Evolutionary conservation across 2,888 invertebrate species (phyloP), one percentile per base, ranked within the genome.

Genomic region (Perizoma flavofasciatum): DNA sequence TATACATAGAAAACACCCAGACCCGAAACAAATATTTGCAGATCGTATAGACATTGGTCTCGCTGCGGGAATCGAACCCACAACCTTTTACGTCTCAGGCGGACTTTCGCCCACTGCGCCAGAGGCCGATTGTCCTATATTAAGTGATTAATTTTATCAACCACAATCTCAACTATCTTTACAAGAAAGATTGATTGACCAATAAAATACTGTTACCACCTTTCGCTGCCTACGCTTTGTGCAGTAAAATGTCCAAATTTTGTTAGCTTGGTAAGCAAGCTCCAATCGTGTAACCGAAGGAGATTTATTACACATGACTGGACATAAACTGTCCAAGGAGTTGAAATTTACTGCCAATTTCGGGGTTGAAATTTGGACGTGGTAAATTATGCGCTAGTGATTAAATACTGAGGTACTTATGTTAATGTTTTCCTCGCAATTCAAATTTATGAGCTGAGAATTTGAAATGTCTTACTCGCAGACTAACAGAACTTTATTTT

Each of bases 291-390:
- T 41, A 40, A 43, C 51, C 39, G 22, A 54, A 37, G 46, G 22
- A 40, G 53, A 60, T 62, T 60, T 62, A 59, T 56, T n/a, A 37
- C 46, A 37, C 10, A 41, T 53, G 48, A 53, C 55, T 61, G 66
- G 56, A 55, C 58, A 35, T 39, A 32, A 44, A 37, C 60, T 63
- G 63, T 48, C 61, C 54, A 33, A 35, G 7, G n/a, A 11, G 48
- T 45, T 45, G 11, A 44, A 59, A 66, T 63, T 63, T 61, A 63
- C 54, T 50, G 49, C 48, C 58, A 37, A 55, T 58, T 62, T 58
- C 10, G 48, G 11, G 45, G 50, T 60, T 41, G 41, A 52, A 49
- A 58, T 61, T 61, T 49, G 49, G 49, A 22, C 55, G 50, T 10
- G 22, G 37, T 60, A 59, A 58, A 53, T 53, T 52, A 53, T 43